Base-by-base conservation (phyloP, 1,140 invertebrate genomes). In the Portunus trituberculatus region DNA sequence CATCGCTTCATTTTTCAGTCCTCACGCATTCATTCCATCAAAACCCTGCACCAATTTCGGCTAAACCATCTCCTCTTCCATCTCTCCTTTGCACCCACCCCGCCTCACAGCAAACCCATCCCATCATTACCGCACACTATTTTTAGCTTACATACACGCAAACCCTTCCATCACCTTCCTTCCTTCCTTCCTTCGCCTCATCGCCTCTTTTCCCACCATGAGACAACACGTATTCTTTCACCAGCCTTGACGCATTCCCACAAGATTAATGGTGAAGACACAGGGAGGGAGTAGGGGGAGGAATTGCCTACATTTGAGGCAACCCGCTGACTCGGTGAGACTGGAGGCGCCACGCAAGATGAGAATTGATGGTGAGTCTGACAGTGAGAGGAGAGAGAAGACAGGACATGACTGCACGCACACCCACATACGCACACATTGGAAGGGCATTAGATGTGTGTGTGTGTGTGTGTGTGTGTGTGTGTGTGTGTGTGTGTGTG, bases 231-330 rank as follows among this genome's bases (percentile, higher is more conserved):
- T n/a, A 76, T 76, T 76, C 67, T 76, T 76, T 76, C 67, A 1
- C 67, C 67, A 12, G 67, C 20, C 67, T n/a, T n/a, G 67, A 76
- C 20, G 67, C 20, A 76, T 76, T 76, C 67, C 20, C 67, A 0
- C 25, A 76, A 76, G 67, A 76, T 76, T 76, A 76, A 76, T 76
- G 67, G 67, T 76, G 67, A 76, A 76, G 20, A 20, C 6, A 76
- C 12, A 76, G 67, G 52, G 52, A 59, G 52, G 52, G 0, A 20
- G 16, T 20, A 59, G 52, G 16, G 67, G 67, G 67, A 76, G 67
- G 67, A 76, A 76, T 76, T 76, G 67, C 67, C n/a, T 76, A 76
- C 67, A n/a, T 76, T 76, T 76, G 67, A 76, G 67, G 67, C 67
- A 76, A 76, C 67, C 67, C 67, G 67, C 67, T 7, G 67, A 7